Evolutionary conservation across 2,797 vertebrate species (phyloP), one percentile per base, ranked within the genome.

Genomic region (Typhlichthys subterraneus): DNA sequence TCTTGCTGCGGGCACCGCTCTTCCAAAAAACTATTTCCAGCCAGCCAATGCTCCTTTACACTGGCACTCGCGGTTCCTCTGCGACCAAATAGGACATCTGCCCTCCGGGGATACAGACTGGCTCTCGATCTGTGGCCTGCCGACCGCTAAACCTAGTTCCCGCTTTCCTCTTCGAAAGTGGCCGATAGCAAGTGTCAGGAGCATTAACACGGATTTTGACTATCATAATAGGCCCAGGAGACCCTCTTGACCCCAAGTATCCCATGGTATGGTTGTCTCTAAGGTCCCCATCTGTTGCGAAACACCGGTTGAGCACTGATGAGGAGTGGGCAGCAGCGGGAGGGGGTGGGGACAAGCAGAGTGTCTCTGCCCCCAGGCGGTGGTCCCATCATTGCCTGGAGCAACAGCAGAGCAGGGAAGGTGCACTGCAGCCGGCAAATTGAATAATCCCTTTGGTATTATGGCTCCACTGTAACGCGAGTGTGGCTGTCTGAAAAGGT

Each of bases 381-480:
- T 64, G 76, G 73, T 65, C 74, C 80, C 69, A 79, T 84, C 81
- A 83, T 74, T 65, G 77, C 78, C 76, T 73, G 17, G 68, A 65
- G 80, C 73, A 17, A 52, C 15, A 31, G 55, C 68, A 67, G 70
- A 61, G 72, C 77, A 4, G 59, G 63, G 81, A 83, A 64, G 76
- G 81, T 63, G 68, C 70, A 80, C 72, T 81, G 52, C 2, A 74
- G 71, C 67, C 76, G 80, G 77, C 83, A 81, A 80, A 86, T 85
- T 53, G 84, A 85, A 89, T 82, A 81, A 89, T 61, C 85, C 72
- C 78, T 56, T 58, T 61, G 63, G 78, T 87, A 85, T 76, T 84
- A 82, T 84, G 83, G 76, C 67, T 82, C 80, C 66, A 72, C 70
- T 38, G 72, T 23, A 71, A 72, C 68, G 66, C 70, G 59, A 74